Evolutionary conservation across 2,888 invertebrate species (phyloP), one percentile per base, ranked within the genome.

Genomic region (Ceratothoa steindachneri): DNA sequence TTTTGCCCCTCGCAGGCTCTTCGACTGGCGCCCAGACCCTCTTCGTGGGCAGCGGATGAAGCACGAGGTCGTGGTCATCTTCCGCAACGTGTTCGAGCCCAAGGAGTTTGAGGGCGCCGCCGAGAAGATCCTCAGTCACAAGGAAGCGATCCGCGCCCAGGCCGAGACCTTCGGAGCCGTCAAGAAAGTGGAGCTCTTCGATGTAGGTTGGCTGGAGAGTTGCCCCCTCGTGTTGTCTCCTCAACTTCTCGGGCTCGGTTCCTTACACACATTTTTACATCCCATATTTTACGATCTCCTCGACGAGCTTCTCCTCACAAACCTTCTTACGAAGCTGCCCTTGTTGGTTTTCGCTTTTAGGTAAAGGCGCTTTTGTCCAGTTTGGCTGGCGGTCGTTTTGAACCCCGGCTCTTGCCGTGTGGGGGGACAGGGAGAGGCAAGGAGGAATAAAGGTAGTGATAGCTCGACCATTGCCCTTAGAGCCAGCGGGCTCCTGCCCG

Each of bases 1-100:
- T n/a, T n/a, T n/a, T n/a, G n/a, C n/a, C n/a, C n/a, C 66, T 81
- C 82, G 9, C 81, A 91, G 91, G 83, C 86, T 97, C 67, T 93
- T 99, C 84, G 97, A 95, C 84, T 99, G 99, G 99, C 88, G 93
- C 76, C 97, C 97, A 0, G 97, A 98, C 81, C 93, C 93, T 84
- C 88, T 93, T 83, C 86, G 90, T 31, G 94, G 93, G 0, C 93
- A 93, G 82, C 88, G 95, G 69, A 88, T 90, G 0, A 95, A 93
- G 83, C 90, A 93, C 84, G 98, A 99, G 84, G 90, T 90, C 83
- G 88, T 93, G 68, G 95, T 99, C 0, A 91, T 99, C 67, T 88
- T 99, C 9, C 95, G 93, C 84, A 97, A 98, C 85, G 88, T 97
- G 71, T 99, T 99, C 85, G 89, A 91, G 76, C 91, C 95, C 0